phyloP scores from a whole-genome alignment of 1,140 invertebrate genomes.

The Acromyrmex heyeri region DNA sequence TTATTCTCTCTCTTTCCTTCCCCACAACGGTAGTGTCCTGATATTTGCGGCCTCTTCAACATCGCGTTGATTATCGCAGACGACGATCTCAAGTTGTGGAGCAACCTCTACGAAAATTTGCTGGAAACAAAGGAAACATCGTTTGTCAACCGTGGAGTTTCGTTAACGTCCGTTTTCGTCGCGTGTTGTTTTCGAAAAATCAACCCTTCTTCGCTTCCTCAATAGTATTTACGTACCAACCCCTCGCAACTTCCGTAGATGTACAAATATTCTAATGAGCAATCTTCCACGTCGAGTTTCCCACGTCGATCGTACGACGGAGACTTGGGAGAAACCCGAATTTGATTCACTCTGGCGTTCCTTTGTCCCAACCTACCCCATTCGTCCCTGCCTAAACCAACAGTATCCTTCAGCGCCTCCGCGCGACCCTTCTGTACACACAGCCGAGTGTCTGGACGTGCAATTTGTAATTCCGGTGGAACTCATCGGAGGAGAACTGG shows the following conservation, averaged over 20 bases:
- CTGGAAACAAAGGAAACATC: background rate
- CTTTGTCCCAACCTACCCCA: slow-evolving; percentile 71
- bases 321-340: slow-evolving; percentile 56
- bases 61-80: slow-evolving; percentile 17
- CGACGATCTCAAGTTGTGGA: slow-evolving; percentile 20
- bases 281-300: slow-evolving; percentile 51
- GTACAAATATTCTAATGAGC: slow-evolving; percentile 71
- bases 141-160: slow-evolving; percentile 21
- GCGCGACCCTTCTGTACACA: slow-evolving; percentile 46
- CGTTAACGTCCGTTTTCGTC: slow-evolving; percentile 24
- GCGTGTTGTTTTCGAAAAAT: slow-evolving; percentile 54
- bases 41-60: slow-evolving; percentile 9
- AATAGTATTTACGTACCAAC: slow-evolving; percentile 59
- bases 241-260: slow-evolving; percentile 4
- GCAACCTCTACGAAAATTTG: background rate
- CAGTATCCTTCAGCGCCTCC: slow-evolving; percentile 56
- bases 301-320: slow-evolving; percentile 34
- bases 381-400: slow-evolving; percentile 72
- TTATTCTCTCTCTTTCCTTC: background rate
- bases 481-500: slow-evolving; percentile 62
- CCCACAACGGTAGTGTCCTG: background rate
- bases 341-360: slow-evolving; percentile 65
- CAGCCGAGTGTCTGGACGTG: slow-evolving; percentile 67
- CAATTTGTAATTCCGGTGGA: slow-evolving; percentile 75
- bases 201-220: slow-evolving; percentile 31